Evolutionary conservation across 2,888 invertebrate species (phyloP), one percentile per base, ranked within the genome.

Genomic region (Pecten maximus): DNA sequence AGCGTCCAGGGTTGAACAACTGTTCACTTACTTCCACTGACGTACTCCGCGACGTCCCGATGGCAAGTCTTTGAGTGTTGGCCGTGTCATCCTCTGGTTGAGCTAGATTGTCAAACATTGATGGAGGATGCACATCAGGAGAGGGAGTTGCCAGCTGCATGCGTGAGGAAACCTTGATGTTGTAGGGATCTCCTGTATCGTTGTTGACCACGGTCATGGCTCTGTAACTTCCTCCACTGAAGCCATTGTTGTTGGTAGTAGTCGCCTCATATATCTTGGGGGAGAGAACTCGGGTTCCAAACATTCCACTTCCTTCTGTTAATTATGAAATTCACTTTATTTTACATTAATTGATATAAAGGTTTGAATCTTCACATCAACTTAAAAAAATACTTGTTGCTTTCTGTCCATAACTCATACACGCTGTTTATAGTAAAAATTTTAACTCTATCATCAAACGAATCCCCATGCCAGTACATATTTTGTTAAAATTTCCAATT

Each of bases 221-320:
- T 28, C 8, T 74, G 74, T 35, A 74, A 35, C 74, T 74, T 23
- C 74, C 74, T 74, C 74, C 74, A 74, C 74, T 74, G 35, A 74
- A 28, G 28, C 28, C 35, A 10, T 74, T 8, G 28, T 74, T 74
- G 6, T 15, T 74, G 28, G 28, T 74, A 23, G 28, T 10, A 35
- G 74, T 74, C 28, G 35, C 10, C 10, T 74, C 74, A 35, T 28
- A 6, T 15, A 74, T 35, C 35, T 74, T 74, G 35, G 74, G 74
- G 74, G 74, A 74, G 74, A 74, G 74, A 74, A 74, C 74, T 74
- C 74, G 28, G 12, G 74, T 74, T 74, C 74, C 74, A 74, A 15
- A 74, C 74, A 35, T 35, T 74, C 15, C 35, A 74, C 35, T 74
- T 35, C 28, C 28, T 35, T 35, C 74, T 35, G 74, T 0, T 74